phyloP scores from a whole-genome alignment of 2,113 vertebrate genomes.

The Chionis minor region DNA sequence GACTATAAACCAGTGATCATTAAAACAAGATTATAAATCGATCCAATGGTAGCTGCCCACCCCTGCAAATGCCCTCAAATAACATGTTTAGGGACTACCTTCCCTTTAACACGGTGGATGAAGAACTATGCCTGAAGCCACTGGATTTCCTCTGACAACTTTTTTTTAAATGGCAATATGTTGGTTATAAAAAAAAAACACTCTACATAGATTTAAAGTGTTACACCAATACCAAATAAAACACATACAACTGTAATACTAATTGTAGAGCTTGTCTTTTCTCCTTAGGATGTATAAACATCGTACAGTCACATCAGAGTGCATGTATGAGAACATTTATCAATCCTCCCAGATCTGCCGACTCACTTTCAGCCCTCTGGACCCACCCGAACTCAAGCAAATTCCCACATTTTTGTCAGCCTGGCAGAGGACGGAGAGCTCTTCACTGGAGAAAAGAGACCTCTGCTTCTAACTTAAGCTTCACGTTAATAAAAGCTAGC shows the following conservation, averaged over 20 bases:
- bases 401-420: background rate
- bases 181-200: background rate
- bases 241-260: rapidly evolving
- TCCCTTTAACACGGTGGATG: background rate
- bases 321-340: background rate
- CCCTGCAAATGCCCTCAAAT: background rate
- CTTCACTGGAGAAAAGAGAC: too few relatives aligned
- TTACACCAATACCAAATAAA: background rate
- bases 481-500: background rate
- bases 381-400: background rate
- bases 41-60: background rate
- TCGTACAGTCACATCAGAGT: background rate
- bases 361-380: too few relatives aligned
- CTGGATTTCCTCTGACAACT: background rate
- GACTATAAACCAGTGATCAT: background rate
- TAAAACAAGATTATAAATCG: background rate
- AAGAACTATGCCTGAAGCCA: background rate
- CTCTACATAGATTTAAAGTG: background rate
- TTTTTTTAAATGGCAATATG: background rate
- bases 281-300: background rate
- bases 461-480: background rate
- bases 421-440: rapidly evolving
- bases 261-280: rapidly evolving
- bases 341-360: too few relatives aligned
- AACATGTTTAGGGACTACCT: background rate